Percentiles rank a stretch among this genome's conserved stretches.
Conservation (phyloP, 2,888 invertebrate species). For the Lapara coniferarum region DNA sequence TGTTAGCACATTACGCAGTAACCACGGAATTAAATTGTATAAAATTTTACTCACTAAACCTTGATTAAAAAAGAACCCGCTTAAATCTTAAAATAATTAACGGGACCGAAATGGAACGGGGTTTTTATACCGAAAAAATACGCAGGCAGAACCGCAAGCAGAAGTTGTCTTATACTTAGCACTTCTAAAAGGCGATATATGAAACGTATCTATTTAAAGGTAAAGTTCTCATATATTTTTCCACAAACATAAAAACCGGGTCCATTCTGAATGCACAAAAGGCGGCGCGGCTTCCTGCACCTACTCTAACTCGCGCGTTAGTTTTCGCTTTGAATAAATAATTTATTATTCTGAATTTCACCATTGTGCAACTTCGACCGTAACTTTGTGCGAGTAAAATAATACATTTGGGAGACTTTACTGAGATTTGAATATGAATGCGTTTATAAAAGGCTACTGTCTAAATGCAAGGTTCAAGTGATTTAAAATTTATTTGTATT, state of each 20-base stretch:
- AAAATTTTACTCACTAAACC: too few relatives aligned
- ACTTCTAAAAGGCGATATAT: too few relatives aligned
- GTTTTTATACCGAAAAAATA: too few relatives aligned
- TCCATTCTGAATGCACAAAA: slow-evolving; percentile 34
- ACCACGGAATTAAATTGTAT: too few relatives aligned
- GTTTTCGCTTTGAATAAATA: slow-evolving; percentile 45
- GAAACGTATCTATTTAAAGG: neutral
- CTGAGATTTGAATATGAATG: neutral
- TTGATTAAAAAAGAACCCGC: too few relatives aligned
- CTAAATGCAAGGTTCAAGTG: neutral
- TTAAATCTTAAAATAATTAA: too few relatives aligned
- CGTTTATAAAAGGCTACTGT: neutral
- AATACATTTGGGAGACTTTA: neutral
- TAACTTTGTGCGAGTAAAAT: slow-evolving; percentile 33
- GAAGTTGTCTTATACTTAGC: too few relatives aligned
- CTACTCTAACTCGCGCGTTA: slow-evolving; percentile 34
- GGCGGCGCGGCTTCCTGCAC: slow-evolving; percentile 31
- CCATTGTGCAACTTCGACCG: slow-evolving; percentile 37
- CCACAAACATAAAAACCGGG: slow-evolving; percentile 21
- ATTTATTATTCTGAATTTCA: slow-evolving; percentile 43
- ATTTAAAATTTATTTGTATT: too few relatives aligned
- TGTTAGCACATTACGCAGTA: too few relatives aligned
- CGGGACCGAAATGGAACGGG: too few relatives aligned
- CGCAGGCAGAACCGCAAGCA: too few relatives aligned
- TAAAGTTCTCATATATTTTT: slow-evolving; percentile 12